Conservation (phyloP, 2,888 invertebrate species). For the Diarsia brunnea region DNA sequence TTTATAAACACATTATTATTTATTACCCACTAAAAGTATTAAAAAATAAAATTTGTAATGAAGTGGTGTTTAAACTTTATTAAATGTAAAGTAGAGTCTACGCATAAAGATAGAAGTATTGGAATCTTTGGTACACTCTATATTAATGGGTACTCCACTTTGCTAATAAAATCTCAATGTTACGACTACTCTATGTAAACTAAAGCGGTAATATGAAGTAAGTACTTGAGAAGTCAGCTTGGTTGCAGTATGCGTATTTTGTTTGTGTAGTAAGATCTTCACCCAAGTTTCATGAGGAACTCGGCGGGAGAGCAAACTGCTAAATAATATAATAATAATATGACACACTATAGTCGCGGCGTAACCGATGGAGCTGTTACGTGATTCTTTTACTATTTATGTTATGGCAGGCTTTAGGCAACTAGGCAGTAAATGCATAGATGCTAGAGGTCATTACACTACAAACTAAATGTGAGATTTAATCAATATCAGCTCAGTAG, state of each 20-base stretch:
- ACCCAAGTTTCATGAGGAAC: slow-evolving; percentile 60
- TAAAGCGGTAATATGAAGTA: slow-evolving; percentile 29
- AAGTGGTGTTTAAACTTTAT: slow-evolving; percentile 16
- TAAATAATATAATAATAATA: slow-evolving; percentile 75
- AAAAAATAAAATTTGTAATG: slow-evolving; percentile 16
- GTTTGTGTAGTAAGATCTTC: slow-evolving; percentile 21
- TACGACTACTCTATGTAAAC: slow-evolving; percentile 52
- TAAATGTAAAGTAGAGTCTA: slow-evolving; percentile 17
- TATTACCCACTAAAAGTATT: slow-evolving; percentile 30
- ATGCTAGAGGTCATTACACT: slow-evolving; percentile 50
- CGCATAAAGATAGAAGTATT: slow-evolving; percentile 37
- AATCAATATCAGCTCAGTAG: slow-evolving; percentile 50
- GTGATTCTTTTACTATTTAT: slow-evolving; percentile 52
- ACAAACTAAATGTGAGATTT: slow-evolving; percentile 48
- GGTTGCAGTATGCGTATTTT: slow-evolving; percentile 21
- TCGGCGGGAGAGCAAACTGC: slow-evolving; percentile 77
- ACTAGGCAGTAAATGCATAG: slow-evolving; percentile 24
- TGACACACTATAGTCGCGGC: slow-evolving; percentile 45
- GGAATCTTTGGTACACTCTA: slow-evolving; percentile 29
- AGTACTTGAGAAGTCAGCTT: slow-evolving; percentile 11
- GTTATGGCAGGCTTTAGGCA: slow-evolving; percentile 17
- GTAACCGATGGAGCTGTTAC: slow-evolving; percentile 57
- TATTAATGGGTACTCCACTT: slow-evolving; percentile 53
- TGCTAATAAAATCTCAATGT: slow-evolving; percentile 57
- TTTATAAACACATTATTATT: slow-evolving; percentile 42